A percentile compares a stretch with the other conserved stretches of the same genome.
Evolutionary conservation across 2,797 vertebrate species (phyloP).

Genomic region (Crax fasciolata): DNA sequence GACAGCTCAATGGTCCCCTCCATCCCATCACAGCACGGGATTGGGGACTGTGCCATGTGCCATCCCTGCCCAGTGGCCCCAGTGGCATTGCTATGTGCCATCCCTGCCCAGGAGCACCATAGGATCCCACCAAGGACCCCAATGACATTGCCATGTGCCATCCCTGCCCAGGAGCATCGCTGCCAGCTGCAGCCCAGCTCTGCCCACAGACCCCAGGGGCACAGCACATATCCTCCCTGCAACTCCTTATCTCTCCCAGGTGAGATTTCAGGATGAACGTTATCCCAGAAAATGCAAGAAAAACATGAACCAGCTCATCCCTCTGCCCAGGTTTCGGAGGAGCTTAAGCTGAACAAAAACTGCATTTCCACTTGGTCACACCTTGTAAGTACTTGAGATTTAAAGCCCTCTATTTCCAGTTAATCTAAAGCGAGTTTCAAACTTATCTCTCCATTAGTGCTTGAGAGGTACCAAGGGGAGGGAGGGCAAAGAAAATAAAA

Average conservation of each 20-base stretch:
- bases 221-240: background rate
- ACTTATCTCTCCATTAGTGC: constrained; percentile 67
- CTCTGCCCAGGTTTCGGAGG: constrained; percentile 41
- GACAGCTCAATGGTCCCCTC: constrained; percentile 13
- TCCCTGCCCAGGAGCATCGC: background rate
- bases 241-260: constrained; percentile 52
- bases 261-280: constrained; percentile 63
- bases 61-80: too few relatives aligned
- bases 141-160: background rate
- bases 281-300: constrained; percentile 70
- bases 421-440: constrained; percentile 69
- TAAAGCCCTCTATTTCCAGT: constrained; percentile 69
- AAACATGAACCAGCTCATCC: constrained; percentile 67
- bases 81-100: background rate
- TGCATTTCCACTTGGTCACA: constrained; percentile 76
- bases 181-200: background rate
- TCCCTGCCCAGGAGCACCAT: background rate
- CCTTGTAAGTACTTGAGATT: constrained; percentile 75
- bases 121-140: background rate
- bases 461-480: constrained; percentile 38
- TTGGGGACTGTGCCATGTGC: background rate
- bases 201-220: background rate
- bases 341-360: constrained; percentile 75
- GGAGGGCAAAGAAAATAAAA: background rate
- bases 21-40: background rate